Conservation (phyloP, 2,888 invertebrate genomes). For the Tenodera sinensis region DNA sequence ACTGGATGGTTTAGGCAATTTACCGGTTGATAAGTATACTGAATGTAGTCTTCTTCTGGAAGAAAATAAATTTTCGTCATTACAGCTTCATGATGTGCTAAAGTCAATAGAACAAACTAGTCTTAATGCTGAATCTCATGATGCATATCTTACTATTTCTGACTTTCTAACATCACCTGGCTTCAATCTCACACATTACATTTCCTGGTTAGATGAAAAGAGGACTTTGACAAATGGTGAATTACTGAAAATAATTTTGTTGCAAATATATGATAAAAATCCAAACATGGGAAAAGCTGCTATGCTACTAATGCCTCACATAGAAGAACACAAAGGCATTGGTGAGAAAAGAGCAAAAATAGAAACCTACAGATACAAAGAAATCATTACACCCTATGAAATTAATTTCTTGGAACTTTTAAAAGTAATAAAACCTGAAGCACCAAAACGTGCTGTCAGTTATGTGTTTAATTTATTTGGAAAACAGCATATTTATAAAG, state of each 20-base stretch:
- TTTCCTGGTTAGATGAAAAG: constrained; percentile 3
- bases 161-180: background rate
- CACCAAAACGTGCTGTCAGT: background rate
- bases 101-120: background rate
- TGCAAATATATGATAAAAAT: background rate
- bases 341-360: background rate
- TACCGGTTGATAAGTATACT: background rate
- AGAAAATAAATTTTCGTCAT: background rate
- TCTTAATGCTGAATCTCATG: background rate
- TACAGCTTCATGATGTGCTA: background rate
- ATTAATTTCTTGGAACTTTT: constrained; percentile 14
- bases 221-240: constrained; percentile 4
- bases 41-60: background rate
- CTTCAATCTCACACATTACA: background rate
- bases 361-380: background rate
- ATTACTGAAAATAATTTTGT: background rate
- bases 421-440: constrained; percentile 9
- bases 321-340: background rate
- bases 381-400: background rate
- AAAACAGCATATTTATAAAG: background rate
- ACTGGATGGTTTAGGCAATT: background rate
- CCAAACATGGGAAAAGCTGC: background rate
- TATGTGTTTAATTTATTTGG: constrained; percentile 3
- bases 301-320: background rate
- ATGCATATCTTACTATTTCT: background rate